Base-by-base conservation (phyloP, 2,113 vertebrate species). In the Sceloporus tristichus region DNA sequence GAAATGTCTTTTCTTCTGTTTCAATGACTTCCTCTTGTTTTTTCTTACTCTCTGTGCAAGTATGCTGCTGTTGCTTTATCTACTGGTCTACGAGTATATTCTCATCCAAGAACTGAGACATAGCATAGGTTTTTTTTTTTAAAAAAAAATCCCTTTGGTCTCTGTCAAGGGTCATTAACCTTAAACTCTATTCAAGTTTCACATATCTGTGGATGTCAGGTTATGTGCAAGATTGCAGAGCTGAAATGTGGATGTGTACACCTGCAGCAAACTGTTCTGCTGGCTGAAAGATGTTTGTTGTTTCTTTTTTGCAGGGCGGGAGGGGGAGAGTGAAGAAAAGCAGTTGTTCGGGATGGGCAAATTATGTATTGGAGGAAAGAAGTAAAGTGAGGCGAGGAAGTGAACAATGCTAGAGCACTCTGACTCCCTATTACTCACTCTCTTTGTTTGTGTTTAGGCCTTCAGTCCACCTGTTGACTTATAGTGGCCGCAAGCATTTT, bases 321-420 rank as follows among this genome's bases (percentile, higher is more conserved):
- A 16, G 13, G 59, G 1, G 76, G 77, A 9, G 4, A 10, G 2
- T 71, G 73, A 82, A 87, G 56, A n/a, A 74, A 87, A 48, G 56
- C 56, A 38, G 21, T 27, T 74, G 14, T 76, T 13, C 65, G 90
- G 38, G 78, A 84, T 27, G 14, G 3, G 73, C 7, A 16, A 54
- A 18, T 59, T 85, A 86, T 85, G 25, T 62, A 0, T n/a, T 42
- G 9, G 82, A 4, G 0, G 34, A 34, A 53, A 48, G 38, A 66
- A 77, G 13, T 9, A 70, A 66, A 29, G 87, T 53, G 88, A 91
- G 75, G 19, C 2, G 79, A 68, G 68, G 3, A 56, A 91, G 59
- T n/a, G 19, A 68, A 29, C 38, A 88, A 16, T 9, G 21, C 66
- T 78, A n/a, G 25, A 13, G 19, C 59, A 75, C 3, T 1, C 79